Conservation (phyloP, 2,888 invertebrate species). For the Plagiodera versicolora region DNA sequence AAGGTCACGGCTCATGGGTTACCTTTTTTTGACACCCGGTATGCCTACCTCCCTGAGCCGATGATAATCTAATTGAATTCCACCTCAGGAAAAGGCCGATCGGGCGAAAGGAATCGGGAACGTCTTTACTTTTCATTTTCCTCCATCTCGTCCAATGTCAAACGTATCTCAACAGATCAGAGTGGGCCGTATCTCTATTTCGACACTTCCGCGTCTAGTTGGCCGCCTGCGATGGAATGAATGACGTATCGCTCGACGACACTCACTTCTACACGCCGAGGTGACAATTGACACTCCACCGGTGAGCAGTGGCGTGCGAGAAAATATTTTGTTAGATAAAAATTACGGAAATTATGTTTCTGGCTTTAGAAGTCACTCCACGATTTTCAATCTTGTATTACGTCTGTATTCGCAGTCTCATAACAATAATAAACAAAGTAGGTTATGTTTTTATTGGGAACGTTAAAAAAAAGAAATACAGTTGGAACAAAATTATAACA, state of each 20-base stretch:
- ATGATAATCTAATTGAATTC: background rate
- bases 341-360: too few relatives aligned
- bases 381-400: too few relatives aligned
- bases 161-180: background rate
- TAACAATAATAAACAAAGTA: too few relatives aligned
- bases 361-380: too few relatives aligned
- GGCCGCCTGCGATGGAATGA: slow-evolving; percentile 55
- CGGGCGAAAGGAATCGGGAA: background rate
- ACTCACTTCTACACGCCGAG: background rate
- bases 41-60: too few relatives aligned
- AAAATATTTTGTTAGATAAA: background rate
- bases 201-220: slow-evolving; percentile 49
- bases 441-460: too few relatives aligned
- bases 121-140: background rate
- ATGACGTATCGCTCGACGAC: slow-evolving; percentile 50
- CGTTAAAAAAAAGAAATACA: too few relatives aligned
- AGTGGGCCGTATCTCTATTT: slow-evolving; percentile 30
- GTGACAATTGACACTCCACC: background rate
- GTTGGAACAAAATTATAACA: too few relatives aligned
- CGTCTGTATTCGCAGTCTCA: too few relatives aligned
- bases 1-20: too few relatives aligned
- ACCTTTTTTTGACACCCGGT: too few relatives aligned
- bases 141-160: background rate
- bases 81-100: background rate
- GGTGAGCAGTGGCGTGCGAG: background rate